Conservation (phyloP, 2,113 vertebrate species). For the Rallus limicola region DNA sequence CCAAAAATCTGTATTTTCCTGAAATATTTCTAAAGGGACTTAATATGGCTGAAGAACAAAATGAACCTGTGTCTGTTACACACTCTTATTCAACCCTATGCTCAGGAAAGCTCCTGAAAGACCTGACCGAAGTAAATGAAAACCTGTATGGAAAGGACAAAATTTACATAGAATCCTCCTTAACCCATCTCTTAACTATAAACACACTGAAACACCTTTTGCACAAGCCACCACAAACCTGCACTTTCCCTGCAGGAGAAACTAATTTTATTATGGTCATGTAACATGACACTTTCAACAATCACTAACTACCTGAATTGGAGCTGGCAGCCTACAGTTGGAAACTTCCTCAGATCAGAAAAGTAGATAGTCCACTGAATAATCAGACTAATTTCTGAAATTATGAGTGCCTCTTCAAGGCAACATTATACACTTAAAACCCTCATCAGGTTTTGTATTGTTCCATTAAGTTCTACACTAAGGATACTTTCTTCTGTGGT, state of each 20-base stretch:
- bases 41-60: background rate
- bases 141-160: background rate
- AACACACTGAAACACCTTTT: background rate
- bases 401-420: background rate
- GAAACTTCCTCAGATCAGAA: background rate
- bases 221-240: background rate
- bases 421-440: background rate
- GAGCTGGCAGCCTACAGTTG: background rate
- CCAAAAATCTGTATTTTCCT: background rate
- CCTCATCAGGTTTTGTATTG: background rate
- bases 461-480: background rate
- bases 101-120: background rate
- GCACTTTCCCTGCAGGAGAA: background rate
- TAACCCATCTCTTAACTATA: background rate
- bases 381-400: slow-evolving; percentile 6
- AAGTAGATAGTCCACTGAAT: background rate
- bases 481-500: background rate
- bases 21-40: background rate
- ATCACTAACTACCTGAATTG: background rate
- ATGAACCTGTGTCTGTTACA: background rate
- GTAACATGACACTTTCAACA: background rate
- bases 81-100: background rate
- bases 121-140: background rate
- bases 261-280: background rate
- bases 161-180: background rate